Conservation (phyloP, 2,113 vertebrate genomes). For the Lophotis ruficrista region DNA sequence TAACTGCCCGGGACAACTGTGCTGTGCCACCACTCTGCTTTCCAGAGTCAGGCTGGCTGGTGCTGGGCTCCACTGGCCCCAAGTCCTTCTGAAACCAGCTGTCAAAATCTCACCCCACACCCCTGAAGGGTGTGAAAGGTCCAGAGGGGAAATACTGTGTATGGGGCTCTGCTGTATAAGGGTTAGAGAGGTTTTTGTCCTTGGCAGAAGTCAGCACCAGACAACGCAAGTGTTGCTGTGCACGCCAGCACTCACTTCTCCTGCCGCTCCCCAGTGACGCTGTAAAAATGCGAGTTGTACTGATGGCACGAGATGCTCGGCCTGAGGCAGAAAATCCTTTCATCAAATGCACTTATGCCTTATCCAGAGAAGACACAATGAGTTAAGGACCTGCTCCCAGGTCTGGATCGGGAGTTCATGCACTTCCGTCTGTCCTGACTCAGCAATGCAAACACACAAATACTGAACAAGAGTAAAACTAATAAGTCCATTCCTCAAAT, state of each 20-base stretch:
- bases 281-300: neutral
- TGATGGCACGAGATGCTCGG: neutral
- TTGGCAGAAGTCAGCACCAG: neutral
- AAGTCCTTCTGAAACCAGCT: neutral
- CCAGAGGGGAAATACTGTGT: neutral
- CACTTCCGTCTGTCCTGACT: neutral
- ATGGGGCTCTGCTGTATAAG: neutral
- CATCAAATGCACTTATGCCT: neutral
- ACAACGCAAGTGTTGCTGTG: neutral
- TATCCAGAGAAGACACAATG: neutral
- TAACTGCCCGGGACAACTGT: neutral
- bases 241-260: neutral
- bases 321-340: neutral
- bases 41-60: neutral
- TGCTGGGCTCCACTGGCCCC: neutral
- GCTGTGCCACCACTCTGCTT: neutral
- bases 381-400: neutral
- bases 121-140: neutral
- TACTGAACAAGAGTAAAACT: neutral
- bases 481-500: neutral
- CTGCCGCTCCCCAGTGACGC: neutral
- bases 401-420: neutral
- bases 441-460: neutral
- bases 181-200: neutral
- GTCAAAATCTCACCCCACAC: neutral